These are phyloP conservation scores for Brachyistius frenatus DNA, from an alignment of 2,113 vertebrate genomes.

Conservation along the genomic window DNA sequence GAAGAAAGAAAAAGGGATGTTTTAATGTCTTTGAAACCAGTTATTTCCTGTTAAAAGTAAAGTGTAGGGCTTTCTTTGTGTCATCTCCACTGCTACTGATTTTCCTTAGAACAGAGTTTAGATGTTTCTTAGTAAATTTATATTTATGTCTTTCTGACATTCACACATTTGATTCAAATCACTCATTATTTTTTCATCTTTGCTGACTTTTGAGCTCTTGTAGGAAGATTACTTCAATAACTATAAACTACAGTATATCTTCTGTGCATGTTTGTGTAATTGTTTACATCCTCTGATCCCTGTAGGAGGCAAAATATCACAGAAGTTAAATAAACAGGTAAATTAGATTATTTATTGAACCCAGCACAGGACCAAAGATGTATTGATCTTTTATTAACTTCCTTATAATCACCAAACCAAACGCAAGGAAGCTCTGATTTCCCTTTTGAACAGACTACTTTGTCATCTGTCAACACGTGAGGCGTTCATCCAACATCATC, in stretches of 20 bases:
- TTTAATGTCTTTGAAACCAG: constrained; percentile 73
- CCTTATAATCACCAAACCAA: no score
- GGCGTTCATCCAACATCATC: background rate
- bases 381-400: no score
- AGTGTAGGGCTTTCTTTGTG: background rate
- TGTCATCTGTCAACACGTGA: constrained; percentile 38
- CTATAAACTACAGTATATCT: background rate
- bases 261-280: background rate
- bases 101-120: background rate
- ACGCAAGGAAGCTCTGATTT: background rate
- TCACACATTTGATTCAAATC: background rate
- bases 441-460: background rate
- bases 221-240: background rate
- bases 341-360: no score
- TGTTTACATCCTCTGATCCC: background rate
- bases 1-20: constrained; percentile 89
- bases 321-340: no score
- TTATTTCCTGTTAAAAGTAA: background rate
- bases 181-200: no score
- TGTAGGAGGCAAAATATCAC: background rate
- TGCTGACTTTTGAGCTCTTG: background rate
- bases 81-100: background rate
- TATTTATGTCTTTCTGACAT: background rate
- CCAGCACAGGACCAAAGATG: no score
- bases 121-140: background rate